A percentile compares a stretch with the other conserved stretches of the same genome.
phyloP scores from a whole-genome alignment of 2,888 invertebrate species.

The Caenorhabditis sinica region DNA sequence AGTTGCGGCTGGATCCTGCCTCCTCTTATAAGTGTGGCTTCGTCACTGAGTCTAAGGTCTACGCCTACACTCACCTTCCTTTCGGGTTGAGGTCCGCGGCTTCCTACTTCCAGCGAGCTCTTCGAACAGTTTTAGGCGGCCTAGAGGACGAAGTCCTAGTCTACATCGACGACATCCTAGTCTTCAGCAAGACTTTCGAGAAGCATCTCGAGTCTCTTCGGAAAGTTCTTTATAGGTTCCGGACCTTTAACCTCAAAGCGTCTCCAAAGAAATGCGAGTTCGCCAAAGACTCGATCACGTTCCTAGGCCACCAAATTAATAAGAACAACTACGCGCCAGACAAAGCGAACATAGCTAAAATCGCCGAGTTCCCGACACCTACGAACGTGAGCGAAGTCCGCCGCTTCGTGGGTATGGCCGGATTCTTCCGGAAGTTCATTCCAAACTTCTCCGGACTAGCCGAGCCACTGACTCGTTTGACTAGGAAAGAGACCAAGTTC shows the following conservation, averaged over 20 bases:
- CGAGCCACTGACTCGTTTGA: conserved; percentile 36
- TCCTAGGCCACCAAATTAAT: conserved; percentile 65
- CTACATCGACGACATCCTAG: conserved; percentile 67
- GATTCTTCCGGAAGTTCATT: conserved; percentile 54
- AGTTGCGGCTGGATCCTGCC: conserved; percentile 43
- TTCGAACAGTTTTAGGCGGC: conserved; percentile 50
- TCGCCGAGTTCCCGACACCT: conserved; percentile 64
- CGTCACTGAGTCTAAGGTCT: conserved; percentile 43
- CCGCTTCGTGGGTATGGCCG: conserved; percentile 71
- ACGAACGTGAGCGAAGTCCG: conserved; percentile 57
- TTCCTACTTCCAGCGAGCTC: conserved; percentile 49
- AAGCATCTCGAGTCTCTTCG: conserved; percentile 39
- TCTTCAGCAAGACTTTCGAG: conserved; percentile 42
- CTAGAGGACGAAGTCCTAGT: conserved; percentile 42
- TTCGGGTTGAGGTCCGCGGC: conserved; percentile 65
- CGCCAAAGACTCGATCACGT: conserved; percentile 27
- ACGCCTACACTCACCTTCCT: conserved; percentile 44
- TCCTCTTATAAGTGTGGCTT: conserved; percentile 49
- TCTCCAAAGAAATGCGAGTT: conserved; percentile 65
- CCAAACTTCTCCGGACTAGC: conserved; percentile 34
- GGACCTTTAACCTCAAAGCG: conserved; percentile 56
- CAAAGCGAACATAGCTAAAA: conserved; percentile 49
- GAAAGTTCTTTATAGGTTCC: conserved; percentile 54
- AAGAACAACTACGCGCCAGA: conserved; percentile 41
- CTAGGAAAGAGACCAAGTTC: conserved; percentile 29